Conservation (phyloP, 2,888 invertebrate genomes). For the Parnassius orleans region DNA sequence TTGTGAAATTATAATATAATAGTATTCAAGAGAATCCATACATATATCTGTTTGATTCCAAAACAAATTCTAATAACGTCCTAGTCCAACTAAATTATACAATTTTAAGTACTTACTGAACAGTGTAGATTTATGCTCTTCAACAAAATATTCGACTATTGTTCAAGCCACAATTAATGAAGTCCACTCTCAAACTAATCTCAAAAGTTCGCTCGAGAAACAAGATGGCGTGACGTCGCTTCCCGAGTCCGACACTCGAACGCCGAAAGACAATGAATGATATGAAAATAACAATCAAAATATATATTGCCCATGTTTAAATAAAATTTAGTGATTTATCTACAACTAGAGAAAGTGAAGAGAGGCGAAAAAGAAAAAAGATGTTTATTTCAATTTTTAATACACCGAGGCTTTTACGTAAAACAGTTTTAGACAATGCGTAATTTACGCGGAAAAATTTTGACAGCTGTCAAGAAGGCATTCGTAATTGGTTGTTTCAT, state of each 20-base stretch:
- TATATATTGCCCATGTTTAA: conserved; percentile 49
- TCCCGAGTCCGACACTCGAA: conserved; percentile 42
- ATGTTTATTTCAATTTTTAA: not conserved
- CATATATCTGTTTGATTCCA: no score
- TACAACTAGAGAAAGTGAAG: conserved; percentile 49
- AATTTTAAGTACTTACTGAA: not conserved
- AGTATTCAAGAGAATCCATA: no score
- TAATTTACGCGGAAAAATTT: conserved; percentile 2
- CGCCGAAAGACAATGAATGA: conserved; percentile 48
- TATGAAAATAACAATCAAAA: conserved; percentile 48
- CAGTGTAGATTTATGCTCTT: conserved; percentile 3
- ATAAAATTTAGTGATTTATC: conserved; percentile 50
- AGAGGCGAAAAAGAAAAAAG: conserved; percentile 34
- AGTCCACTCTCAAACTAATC: conserved; percentile 46
- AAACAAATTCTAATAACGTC: not conserved
- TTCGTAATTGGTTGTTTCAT: not conserved
- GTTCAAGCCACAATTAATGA: conserved; percentile 32
- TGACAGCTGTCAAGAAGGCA: conserved; percentile 1
- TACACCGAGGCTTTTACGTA: no score
- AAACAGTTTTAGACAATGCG: not conserved
- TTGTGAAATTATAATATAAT: no score
- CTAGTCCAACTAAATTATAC: not conserved
- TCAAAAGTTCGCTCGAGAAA: conserved; percentile 41
- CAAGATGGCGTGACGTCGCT: conserved; percentile 43
- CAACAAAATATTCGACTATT: conserved; percentile 24